Evolutionary conservation across 2,797 vertebrate genomes (phyloP).

Genomic region (Echiichthys vipera): DNA sequence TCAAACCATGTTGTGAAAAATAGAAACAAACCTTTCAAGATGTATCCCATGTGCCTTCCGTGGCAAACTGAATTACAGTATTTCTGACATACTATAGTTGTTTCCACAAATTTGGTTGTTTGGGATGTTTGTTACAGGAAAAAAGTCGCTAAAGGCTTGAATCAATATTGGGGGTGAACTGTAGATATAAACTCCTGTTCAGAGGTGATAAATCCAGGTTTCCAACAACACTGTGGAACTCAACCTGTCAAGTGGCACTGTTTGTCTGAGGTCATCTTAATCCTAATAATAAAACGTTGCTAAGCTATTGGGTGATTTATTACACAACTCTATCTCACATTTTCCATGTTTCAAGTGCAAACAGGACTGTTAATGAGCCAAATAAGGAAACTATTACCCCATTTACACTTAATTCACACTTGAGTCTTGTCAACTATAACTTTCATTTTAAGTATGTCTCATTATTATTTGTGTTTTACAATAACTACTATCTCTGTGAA

Average conservation of each 20-base stretch:
- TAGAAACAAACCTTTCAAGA: neutral
- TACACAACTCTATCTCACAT: neutral
- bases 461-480: neutral
- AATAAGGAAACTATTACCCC: neutral
- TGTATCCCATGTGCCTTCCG: neutral
- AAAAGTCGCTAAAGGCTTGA: neutral
- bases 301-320: slow-evolving; percentile 30
- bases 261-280: slow-evolving; percentile 12
- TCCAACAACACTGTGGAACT: neutral
- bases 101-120: neutral
- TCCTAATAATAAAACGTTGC: neutral
- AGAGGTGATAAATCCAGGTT: neutral
- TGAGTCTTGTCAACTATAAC: neutral
- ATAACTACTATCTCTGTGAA: neutral
- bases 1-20: neutral
- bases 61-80: neutral
- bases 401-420: neutral
- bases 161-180: neutral
- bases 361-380: neutral
- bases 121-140: neutral
- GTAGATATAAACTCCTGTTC: neutral
- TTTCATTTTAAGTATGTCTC: too few relatives aligned
- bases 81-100: neutral
- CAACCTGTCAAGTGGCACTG: slow-evolving; percentile 4
- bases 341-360: neutral